phyloP scores from a whole-genome alignment of 2,113 vertebrate genomes.

The Hippocampus mohnikei region DNA sequence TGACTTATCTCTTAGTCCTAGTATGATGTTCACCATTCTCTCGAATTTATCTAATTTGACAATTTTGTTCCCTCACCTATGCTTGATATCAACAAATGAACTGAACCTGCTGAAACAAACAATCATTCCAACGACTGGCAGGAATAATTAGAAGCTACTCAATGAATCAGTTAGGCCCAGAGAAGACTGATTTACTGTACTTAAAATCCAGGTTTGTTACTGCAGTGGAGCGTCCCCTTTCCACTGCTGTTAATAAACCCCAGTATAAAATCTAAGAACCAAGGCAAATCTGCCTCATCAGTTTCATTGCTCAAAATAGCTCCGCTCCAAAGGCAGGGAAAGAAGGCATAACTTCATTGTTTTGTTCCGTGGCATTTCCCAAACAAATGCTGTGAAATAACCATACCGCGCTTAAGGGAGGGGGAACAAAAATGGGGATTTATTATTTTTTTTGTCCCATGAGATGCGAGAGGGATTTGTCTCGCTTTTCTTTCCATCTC shows the following conservation, averaged over 20 bases:
- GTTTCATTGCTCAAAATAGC: conserved; percentile 47
- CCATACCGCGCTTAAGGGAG: conserved; percentile 49
- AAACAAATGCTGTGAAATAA: conserved; percentile 62
- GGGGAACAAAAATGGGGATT: conserved; percentile 56
- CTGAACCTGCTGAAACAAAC: too few relatives aligned
- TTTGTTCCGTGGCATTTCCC: conserved; percentile 55
- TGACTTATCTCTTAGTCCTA: too few relatives aligned
- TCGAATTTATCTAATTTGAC: too few relatives aligned
- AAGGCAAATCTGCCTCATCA: conserved; percentile 30
- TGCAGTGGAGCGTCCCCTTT: neutral
- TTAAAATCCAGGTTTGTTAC: neutral
- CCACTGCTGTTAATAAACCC: conserved; percentile 9
- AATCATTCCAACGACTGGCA: too few relatives aligned
- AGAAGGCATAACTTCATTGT: conserved; percentile 47
- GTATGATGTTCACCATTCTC: too few relatives aligned
- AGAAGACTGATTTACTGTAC: too few relatives aligned
- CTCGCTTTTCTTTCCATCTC: conserved; percentile 56
- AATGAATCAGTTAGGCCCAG: too few relatives aligned
- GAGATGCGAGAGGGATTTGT: conserved; percentile 56
- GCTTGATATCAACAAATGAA: too few relatives aligned
- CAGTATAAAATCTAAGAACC: conserved; percentile 22
- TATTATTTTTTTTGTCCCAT: conserved; percentile 36
- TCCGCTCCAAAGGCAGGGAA: conserved; percentile 39
- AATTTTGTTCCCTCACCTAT: too few relatives aligned
- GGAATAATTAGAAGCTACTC: too few relatives aligned